Evolutionary conservation across 2,113 vertebrate species (phyloP).

Genomic region (Sphyrna mokarran): DNA sequence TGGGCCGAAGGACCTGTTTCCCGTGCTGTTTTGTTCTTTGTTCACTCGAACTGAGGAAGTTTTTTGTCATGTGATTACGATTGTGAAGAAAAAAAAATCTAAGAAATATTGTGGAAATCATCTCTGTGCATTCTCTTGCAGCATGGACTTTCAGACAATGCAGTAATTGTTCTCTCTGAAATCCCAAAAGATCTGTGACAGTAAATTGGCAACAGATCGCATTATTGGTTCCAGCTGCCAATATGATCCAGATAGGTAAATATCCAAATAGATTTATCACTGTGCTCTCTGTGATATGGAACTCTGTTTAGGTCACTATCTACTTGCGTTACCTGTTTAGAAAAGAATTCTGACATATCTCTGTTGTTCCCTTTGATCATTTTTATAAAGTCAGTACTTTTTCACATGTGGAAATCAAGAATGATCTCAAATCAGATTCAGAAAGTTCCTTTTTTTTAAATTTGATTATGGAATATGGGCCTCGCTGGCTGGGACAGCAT

Average conservation of each 20-base stretch:
- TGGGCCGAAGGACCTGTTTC: too few species aligned
- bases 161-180: slow-evolving; percentile 12
- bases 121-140: background rate
- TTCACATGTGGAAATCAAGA: background rate
- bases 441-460: background rate
- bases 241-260: background rate
- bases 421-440: background rate
- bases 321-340: background rate
- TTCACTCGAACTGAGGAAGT: background rate
- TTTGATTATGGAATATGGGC: too few species aligned
- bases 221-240: slow-evolving; percentile 17
- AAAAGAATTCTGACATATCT: background rate
- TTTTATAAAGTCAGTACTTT: background rate
- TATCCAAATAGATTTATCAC: background rate
- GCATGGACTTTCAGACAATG: background rate
- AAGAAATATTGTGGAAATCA: background rate
- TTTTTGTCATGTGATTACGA: background rate
- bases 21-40: too few species aligned
- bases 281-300: background rate
- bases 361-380: background rate
- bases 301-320: background rate
- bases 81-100: background rate
- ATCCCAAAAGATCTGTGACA: background rate
- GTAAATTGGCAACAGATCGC: slow-evolving; percentile 17
- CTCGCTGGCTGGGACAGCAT: too few species aligned